These are phyloP conservation scores for Cacatua alba DNA, from an alignment of 2,113 vertebrate genomes.

Conservation along the genomic window DNA sequence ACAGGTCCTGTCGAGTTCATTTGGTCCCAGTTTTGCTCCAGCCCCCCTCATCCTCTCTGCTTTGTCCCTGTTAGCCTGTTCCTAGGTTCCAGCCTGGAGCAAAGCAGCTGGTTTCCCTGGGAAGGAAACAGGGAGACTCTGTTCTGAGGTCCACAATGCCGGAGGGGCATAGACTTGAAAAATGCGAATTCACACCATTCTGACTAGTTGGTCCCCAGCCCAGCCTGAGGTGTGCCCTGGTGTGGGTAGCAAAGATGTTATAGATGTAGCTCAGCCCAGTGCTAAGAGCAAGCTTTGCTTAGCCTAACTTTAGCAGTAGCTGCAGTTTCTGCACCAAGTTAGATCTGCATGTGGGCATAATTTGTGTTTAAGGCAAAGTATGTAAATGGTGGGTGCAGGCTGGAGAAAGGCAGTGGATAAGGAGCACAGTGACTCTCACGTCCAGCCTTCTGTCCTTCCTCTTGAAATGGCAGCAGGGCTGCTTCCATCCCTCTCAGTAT, in stretches of 20 bases:
- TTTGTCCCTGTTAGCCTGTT: not conserved
- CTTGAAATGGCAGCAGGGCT: not conserved
- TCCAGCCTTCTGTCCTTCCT: not conserved
- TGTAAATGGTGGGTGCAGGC: accelerated
- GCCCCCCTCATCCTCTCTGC: not conserved
- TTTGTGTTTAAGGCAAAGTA: not conserved
- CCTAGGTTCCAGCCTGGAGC: not conserved
- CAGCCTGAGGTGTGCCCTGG: not conserved
- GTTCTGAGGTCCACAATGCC: not conserved
- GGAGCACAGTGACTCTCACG: not conserved
- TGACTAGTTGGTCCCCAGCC: not conserved
- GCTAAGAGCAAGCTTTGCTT: not conserved
- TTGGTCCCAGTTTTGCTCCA: not conserved
- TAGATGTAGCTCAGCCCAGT: not conserved
- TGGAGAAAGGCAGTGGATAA: not conserved
- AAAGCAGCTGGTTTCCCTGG: not conserved
- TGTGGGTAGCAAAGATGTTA: not conserved
- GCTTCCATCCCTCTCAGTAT: not conserved
- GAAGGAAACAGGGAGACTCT: not conserved
- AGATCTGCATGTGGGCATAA: not conserved
- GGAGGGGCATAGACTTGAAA: not conserved
- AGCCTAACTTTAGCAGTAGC: not conserved
- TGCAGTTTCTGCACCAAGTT: not conserved
- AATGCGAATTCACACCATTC: accelerated
- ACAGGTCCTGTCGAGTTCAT: not conserved